Conservation (phyloP, 2,888 invertebrate species). For the Cerceris rybyensis region DNA sequence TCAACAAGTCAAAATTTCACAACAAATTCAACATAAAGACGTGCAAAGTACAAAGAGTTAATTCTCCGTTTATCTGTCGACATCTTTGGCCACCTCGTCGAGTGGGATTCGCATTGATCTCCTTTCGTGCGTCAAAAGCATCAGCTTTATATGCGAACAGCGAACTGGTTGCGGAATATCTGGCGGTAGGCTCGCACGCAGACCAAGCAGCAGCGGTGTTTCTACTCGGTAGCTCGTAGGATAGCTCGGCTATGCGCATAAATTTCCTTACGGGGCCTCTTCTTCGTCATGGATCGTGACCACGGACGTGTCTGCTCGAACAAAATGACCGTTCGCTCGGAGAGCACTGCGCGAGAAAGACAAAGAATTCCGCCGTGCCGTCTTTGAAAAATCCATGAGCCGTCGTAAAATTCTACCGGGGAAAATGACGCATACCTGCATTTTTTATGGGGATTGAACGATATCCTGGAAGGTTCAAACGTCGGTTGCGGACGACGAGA, state of each 20-base stretch:
- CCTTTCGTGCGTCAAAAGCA: constrained; percentile 28
- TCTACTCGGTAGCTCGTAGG: constrained; percentile 44
- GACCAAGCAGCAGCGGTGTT: constrained; percentile 6
- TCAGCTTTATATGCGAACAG: constrained; percentile 22
- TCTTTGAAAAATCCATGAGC: constrained; percentile 30
- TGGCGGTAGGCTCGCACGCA: constrained; percentile 16
- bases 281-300: constrained; percentile 61
- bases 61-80: too few species aligned
- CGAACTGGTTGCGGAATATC: constrained; percentile 41
- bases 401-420: constrained; percentile 45
- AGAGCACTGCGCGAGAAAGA: constrained; percentile 27
- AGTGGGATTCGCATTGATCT: constrained; percentile 31
- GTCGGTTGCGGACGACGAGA: background rate
- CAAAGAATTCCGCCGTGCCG: constrained; percentile 3
- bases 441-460: constrained; percentile 30
- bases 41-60: too few species aligned
- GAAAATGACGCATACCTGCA: constrained; percentile 41
- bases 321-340: constrained; percentile 52
- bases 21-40: too few species aligned
- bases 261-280: constrained; percentile 63
- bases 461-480: constrained; percentile 1
- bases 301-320: constrained; percentile 55
- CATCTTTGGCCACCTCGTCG: too few species aligned
- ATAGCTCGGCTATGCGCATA: constrained; percentile 51
- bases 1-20: too few species aligned